Evolutionary conservation across 1,140 invertebrate species (phyloP).

Genomic region (Zaprionus capensis): DNA sequence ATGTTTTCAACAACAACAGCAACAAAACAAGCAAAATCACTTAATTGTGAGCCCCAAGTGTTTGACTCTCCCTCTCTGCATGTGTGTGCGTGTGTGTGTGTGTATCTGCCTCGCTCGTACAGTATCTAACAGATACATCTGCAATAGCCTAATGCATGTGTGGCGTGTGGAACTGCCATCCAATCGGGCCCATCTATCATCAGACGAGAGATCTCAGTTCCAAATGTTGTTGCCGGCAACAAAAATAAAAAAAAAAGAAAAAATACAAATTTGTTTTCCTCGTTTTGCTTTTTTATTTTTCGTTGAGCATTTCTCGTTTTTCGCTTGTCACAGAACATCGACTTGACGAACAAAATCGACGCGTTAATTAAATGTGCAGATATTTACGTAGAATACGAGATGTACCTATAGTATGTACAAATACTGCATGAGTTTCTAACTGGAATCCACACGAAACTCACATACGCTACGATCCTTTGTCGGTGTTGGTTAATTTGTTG

Average conservation of each 20-base stretch:
- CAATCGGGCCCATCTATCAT: constrained; percentile 44
- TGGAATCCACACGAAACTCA: not conserved
- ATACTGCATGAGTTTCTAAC: not conserved
- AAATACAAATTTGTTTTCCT: constrained; percentile 1
- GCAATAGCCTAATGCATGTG: constrained; percentile 63
- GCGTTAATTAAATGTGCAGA: constrained; percentile 60
- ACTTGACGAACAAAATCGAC: constrained; percentile 18
- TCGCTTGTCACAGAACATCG: constrained; percentile 49
- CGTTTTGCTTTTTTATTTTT: constrained; percentile 9
- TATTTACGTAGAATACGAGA: constrained; percentile 43
- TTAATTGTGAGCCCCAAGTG: constrained; percentile 58
- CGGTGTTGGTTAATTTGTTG: too few species aligned
- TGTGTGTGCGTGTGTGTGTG: constrained; percentile 3
- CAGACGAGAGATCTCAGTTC: constrained; percentile 34
- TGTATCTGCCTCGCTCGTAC: constrained; percentile 25
- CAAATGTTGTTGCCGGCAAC: constrained; percentile 43
- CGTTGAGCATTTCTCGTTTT: constrained; percentile 12
- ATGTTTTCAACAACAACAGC: constrained; percentile 20
- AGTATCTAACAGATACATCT: constrained; percentile 68
- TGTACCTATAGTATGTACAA: constrained; percentile 5
- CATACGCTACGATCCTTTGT: not conserved
- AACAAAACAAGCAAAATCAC: constrained; percentile 71
- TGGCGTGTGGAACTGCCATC: constrained; percentile 53
- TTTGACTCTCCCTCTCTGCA: constrained; percentile 29
- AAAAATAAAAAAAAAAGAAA: not conserved